Evolutionary conservation across 1,140 invertebrate species (phyloP).

Genomic region (Brachionus sp.): DNA sequence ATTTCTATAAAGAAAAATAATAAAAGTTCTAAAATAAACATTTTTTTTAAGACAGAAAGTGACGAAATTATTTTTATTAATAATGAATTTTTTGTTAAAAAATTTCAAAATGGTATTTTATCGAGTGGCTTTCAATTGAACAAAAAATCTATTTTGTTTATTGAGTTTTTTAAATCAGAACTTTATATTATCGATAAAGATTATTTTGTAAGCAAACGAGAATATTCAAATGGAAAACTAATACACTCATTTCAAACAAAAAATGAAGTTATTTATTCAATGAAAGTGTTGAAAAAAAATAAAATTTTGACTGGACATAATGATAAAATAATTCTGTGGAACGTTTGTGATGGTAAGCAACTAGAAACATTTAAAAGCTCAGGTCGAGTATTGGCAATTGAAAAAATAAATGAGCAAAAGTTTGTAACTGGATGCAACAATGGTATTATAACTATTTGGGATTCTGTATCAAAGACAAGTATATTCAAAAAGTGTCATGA

Average conservation of each 20-base stretch:
- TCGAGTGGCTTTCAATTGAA: neutral
- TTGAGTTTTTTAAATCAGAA: neutral
- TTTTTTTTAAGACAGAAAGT: neutral
- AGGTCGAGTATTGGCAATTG: neutral
- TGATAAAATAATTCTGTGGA: neutral
- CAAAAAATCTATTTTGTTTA: neutral
- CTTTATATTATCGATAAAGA: neutral
- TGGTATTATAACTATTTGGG: neutral
- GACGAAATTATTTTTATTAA: neutral
- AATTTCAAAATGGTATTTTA: neutral
- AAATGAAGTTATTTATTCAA: neutral
- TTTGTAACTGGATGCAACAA: neutral
- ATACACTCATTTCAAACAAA: neutral
- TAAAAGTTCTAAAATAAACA: neutral
- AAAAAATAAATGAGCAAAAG: neutral
- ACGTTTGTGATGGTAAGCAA: neutral
- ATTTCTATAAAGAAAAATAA: neutral
- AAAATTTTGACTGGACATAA: neutral
- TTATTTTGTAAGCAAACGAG: neutral
- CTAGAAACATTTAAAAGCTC: neutral
- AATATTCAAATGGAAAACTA: neutral
- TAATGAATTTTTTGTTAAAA: neutral
- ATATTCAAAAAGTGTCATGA: neutral
- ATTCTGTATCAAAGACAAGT: neutral
- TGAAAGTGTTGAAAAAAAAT: neutral